A percentile compares a stretch with the other conserved stretches of the same genome.
Evolutionary conservation across 2,888 invertebrate species (phyloP).

Genomic region (Tipula unca): DNA sequence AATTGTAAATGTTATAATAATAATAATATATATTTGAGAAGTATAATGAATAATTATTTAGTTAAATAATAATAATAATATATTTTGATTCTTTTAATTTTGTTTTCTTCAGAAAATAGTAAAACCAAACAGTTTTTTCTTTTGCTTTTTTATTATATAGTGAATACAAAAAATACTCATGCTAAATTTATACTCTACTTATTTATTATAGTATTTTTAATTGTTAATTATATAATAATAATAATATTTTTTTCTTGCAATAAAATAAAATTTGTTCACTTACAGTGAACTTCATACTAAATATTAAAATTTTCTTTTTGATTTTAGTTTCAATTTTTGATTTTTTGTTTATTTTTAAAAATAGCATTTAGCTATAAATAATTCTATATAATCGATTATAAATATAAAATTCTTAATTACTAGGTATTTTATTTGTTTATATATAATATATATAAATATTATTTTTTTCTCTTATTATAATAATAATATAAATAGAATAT

Average conservation of each 20-base stretch:
- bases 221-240: background rate
- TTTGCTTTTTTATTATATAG: background rate
- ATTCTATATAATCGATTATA: background rate
- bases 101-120: background rate
- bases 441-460: background rate
- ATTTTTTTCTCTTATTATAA: background rate
- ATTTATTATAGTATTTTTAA: background rate
- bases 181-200: background rate
- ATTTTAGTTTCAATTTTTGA: conserved; percentile 14
- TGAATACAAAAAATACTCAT: conserved; percentile 14
- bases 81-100: background rate
- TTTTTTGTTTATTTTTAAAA: conserved; percentile 8
- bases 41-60: background rate
- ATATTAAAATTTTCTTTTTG: background rate
- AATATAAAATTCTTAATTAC: background rate
- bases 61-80: background rate
- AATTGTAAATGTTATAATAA: background rate
- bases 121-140: background rate
- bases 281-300: background rate
- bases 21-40: background rate
- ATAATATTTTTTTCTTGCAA: background rate
- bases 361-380: background rate
- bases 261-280: background rate
- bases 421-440: background rate
- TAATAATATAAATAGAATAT: background rate